Evolutionary conservation across 1,140 invertebrate genomes (phyloP), one percentile per base, ranked within the genome.

Genomic region (Micrasema longulum): DNA sequence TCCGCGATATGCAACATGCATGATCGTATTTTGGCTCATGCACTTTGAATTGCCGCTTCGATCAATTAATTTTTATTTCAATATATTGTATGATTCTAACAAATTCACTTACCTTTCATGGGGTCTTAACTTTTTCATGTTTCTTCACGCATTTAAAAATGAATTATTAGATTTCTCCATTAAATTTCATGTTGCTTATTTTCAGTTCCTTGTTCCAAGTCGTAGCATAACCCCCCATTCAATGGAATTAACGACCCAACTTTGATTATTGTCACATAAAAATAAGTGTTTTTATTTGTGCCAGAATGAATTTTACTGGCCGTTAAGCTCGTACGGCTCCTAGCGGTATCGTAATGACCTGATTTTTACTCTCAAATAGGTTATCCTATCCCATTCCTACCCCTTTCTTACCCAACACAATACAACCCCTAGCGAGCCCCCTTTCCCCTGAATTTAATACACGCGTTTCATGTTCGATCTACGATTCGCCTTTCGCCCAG

Each of bases 281-380:
- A 53, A 35, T 53, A 22, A 53, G 11, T 22, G 50, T 22, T 31
- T 31, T 20, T 53, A 53, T 53, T 53, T 23, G 26, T 31, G 50
- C 12, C 22, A 31, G 23, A 26, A 22, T 53, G 23, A 31, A 26
- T 53, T 53, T 53, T 31, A 53, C 50, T 31, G 50, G 20, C 50
- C 23, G 23, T 53, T 22, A 53, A 53, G 6, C 10, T 22, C 22
- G 0, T 6, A 14, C 2, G 11, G 50, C 1, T 31, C 26, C 26
- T 31, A 31, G 26, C 26, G 18, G 18, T 31, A 20, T 60, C 36
- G 55, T 38, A 18, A 36, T 60, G 55, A 60, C 55, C 55, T 41
- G 55, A 38, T 60, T 60, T 60, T 52, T 23, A 5, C 48, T 23
- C 35, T 7, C 55, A 43, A 43, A 60, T 20, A 60, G 36, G 55